Conservation (phyloP, 2,797 vertebrate species). For the Trachops cirrhosus region DNA sequence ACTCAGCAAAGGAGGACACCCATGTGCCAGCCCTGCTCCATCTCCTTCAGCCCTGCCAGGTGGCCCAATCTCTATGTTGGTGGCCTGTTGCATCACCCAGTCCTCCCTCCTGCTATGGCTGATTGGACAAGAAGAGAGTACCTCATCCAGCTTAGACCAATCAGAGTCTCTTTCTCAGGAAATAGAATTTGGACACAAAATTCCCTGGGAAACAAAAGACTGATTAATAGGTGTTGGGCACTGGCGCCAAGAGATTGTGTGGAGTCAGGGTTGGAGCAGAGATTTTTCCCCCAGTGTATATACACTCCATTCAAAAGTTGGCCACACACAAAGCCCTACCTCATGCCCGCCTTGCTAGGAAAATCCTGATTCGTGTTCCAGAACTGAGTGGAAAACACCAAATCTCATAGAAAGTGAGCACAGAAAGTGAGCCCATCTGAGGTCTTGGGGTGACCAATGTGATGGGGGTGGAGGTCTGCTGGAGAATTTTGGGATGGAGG, state of each 20-base stretch:
- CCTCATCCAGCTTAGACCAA: not conserved
- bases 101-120: not conserved
- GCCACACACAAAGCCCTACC: not conserved
- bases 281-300: not conserved
- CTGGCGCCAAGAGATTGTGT: not conserved
- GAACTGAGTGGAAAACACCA: not conserved
- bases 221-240: not conserved
- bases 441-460: not conserved
- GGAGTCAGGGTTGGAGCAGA: not conserved
- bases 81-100: not conserved
- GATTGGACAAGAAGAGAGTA: not conserved
- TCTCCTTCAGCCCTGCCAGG: too few relatives aligned
- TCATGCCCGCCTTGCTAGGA: not conserved
- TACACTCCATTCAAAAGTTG: too few relatives aligned
- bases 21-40: not conserved
- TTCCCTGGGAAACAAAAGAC: not conserved
- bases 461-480: not conserved
- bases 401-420: not conserved
- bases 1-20: not conserved
- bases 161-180: not conserved
- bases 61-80: too few relatives aligned
- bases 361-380: not conserved
- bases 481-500: not conserved
- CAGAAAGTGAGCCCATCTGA: not conserved
- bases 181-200: not conserved